Evolutionary conservation across 2,113 vertebrate genomes (phyloP).

Genomic region (Pipa parva): DNA sequence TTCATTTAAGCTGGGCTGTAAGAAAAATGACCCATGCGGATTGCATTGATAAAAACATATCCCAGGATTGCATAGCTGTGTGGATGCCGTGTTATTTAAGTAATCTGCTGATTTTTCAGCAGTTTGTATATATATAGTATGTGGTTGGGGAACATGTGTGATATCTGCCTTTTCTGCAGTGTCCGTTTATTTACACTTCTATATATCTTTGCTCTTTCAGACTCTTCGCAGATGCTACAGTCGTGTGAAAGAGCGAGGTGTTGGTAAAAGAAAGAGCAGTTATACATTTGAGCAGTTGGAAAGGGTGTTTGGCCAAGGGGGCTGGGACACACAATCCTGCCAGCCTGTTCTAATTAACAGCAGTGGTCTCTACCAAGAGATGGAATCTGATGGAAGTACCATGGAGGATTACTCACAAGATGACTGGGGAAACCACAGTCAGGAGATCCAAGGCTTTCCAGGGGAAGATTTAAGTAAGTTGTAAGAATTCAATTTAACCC

Average conservation of each 20-base stretch:
- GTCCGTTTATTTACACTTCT: background rate
- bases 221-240: conserved; percentile 96
- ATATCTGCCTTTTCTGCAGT: no score
- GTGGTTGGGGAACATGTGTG: no score
- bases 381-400: conserved; percentile 94
- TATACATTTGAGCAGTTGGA: conserved; percentile 98
- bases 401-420: conserved; percentile 96
- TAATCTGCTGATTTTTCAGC: no score
- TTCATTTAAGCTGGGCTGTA: no score
- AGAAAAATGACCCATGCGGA: no score
- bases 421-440: conserved; percentile 91
- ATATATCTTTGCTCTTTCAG: conserved; percentile 69
- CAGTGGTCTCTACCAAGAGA: conserved; percentile 95
- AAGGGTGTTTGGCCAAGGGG: conserved; percentile 95
- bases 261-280: conserved; percentile 97
- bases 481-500: no score
- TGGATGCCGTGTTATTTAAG: no score
- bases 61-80: no score
- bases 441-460: conserved; percentile 89
- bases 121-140: no score
- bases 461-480: conserved; percentile 88
- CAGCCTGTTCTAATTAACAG: conserved; percentile 98
- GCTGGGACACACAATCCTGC: conserved; percentile 95
- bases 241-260: conserved; percentile 95
- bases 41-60: no score